Evolutionary conservation across 2,888 invertebrate genomes (phyloP).

Genomic region (Syrista parreyssii): DNA sequence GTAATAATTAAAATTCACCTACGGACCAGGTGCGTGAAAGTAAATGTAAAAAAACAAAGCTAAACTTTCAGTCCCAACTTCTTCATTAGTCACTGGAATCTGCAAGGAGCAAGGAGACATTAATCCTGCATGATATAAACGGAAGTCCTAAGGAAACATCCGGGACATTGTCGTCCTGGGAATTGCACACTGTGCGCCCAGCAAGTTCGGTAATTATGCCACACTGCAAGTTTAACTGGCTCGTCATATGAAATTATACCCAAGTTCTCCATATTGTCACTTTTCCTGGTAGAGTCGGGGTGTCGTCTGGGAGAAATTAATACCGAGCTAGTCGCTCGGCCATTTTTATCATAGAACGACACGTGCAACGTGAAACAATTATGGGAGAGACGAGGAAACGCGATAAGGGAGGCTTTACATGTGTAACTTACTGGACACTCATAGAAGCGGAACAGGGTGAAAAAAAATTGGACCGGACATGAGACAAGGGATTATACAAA

Average conservation of each 20-base stretch:
- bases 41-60: background rate
- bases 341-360: background rate
- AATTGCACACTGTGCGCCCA: constrained; percentile 22
- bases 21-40: background rate
- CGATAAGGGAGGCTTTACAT: background rate
- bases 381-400: background rate
- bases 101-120: background rate
- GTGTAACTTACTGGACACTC: background rate
- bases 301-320: background rate
- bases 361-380: background rate
- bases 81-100: background rate
- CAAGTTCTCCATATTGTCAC: background rate
- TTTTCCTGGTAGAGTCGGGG: background rate
- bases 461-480: background rate
- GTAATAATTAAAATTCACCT: no score
- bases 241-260: constrained; percentile 42
- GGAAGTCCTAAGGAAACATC: background rate
- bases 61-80: background rate
- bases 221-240: constrained; percentile 38
- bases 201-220: constrained; percentile 47
- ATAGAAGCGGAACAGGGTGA: background rate
- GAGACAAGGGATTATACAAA: background rate
- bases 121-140: background rate
- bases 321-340: background rate
- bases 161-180: background rate